phyloP scores from a whole-genome alignment of 2,113 vertebrate genomes.

The Nyctibius bracteatus region DNA sequence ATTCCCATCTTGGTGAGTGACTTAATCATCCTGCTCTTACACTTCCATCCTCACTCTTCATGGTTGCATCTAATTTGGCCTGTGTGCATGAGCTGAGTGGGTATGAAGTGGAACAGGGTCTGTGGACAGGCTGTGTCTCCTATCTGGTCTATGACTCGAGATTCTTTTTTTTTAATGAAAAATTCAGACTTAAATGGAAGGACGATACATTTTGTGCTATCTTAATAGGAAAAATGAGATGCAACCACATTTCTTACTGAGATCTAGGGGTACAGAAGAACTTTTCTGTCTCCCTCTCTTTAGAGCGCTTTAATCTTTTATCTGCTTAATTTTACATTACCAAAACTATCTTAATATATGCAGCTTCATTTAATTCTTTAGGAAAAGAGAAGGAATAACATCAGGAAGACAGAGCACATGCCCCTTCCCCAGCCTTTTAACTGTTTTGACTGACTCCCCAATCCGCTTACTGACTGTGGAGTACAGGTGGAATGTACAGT shows the following conservation, averaged over 20 bases:
- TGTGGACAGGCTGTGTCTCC: neutral
- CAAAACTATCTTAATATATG: neutral
- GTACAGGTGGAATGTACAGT: neutral
- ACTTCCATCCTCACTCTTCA: neutral
- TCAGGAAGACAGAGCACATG: neutral
- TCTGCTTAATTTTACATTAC: neutral
- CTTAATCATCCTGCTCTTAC: neutral
- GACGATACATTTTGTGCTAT: rapidly evolving
- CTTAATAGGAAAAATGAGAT: neutral
- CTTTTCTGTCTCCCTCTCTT: neutral
- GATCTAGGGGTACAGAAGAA: neutral
- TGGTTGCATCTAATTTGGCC: neutral
- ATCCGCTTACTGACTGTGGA: neutral
- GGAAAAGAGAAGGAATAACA: neutral
- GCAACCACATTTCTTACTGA: neutral
- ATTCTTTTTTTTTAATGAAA: neutral
- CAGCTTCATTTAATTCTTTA: neutral
- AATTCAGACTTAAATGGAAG: neutral
- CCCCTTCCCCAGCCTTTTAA: neutral
- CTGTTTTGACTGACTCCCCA: neutral
- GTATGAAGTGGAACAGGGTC: neutral
- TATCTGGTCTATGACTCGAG: neutral
- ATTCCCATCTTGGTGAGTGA: neutral
- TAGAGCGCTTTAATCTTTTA: neutral
- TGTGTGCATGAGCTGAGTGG: neutral